Evolutionary conservation across 2,797 vertebrate species (phyloP).

Genomic region (Coregonus sp.): DNA sequence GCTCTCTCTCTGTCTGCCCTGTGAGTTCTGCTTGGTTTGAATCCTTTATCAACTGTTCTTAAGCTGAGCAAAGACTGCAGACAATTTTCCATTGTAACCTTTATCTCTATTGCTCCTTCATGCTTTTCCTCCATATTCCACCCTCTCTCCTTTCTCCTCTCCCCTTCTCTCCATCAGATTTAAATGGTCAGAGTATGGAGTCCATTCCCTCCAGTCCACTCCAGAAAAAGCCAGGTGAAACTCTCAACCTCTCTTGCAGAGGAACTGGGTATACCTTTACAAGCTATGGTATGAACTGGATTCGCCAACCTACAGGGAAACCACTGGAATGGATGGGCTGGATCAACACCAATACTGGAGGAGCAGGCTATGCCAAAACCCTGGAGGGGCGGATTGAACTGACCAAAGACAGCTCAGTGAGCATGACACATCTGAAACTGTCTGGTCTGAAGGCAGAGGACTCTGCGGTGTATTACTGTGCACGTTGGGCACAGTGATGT

Average conservation of each 20-base stretch:
- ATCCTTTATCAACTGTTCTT: no score
- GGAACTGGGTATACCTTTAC: conserved; percentile 21
- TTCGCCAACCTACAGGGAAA: conserved; percentile 31
- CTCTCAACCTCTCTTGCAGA: conserved; percentile 24
- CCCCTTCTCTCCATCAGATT: background rate
- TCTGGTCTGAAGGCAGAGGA: conserved; percentile 19
- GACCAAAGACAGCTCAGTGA: conserved; percentile 27
- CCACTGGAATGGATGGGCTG: conserved; percentile 6
- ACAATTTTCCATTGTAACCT: no score
- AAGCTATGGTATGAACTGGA: conserved; percentile 20
- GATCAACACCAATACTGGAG: conserved; percentile 2
- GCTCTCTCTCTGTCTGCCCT: conserved; percentile 5
- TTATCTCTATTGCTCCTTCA: no score
- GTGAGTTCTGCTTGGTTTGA: conserved; percentile 1
- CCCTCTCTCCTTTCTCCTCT: no score
- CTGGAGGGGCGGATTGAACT: conserved; percentile 16
- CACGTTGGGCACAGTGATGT: conserved; percentile 14
- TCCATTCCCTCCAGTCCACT: conserved; percentile 17
- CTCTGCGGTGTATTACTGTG: conserved; percentile 43
- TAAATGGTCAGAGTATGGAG: background rate
- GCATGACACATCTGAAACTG: conserved; percentile 12
- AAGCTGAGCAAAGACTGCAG: no score
- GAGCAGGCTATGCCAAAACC: conserved; percentile 11
- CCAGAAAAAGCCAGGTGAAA: no score
- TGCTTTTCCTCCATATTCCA: no score